Evolutionary conservation across 2,888 invertebrate species (phyloP).

Genomic region (Dolichomitus sp.): DNA sequence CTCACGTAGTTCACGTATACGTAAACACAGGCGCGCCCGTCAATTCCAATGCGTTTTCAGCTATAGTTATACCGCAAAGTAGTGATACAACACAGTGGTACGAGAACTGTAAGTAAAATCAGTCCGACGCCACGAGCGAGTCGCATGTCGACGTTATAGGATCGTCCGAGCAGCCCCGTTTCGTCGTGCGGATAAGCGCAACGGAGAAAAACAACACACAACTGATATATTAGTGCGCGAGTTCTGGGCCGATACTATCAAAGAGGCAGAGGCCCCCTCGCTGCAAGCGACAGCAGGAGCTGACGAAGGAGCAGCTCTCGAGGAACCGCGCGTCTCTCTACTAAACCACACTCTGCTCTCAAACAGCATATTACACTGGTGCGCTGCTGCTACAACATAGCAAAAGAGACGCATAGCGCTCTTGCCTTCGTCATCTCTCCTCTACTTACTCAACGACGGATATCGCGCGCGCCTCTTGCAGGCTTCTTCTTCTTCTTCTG

Average conservation of each 20-base stretch:
- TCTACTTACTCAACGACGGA: not conserved
- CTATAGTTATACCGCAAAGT: constrained; percentile 18
- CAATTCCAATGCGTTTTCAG: constrained; percentile 17
- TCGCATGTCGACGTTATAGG: constrained; percentile 67
- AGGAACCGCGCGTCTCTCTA: constrained; percentile 19
- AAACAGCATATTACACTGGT: constrained; percentile 3
- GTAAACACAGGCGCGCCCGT: constrained; percentile 15
- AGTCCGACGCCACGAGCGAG: constrained; percentile 70
- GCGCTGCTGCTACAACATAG: not conserved
- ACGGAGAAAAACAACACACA: constrained; percentile 20
- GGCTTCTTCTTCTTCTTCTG: not conserved
- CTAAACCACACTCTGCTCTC: not conserved
- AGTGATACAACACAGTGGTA: constrained; percentile 30
- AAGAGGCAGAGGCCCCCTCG: not conserved
- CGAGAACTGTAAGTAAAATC: constrained; percentile 24
- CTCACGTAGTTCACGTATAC: constrained; percentile 1
- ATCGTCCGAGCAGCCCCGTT: constrained; percentile 21
- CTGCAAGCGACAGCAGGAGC: constrained; percentile 2
- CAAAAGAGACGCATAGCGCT: constrained; percentile 6
- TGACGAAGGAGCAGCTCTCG: constrained; percentile 2
- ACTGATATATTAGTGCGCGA: constrained; percentile 11
- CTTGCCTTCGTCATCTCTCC: not conserved
- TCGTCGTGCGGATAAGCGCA: constrained; percentile 29
- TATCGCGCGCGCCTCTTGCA: constrained; percentile 17
- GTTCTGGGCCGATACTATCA: not conserved